These are phyloP conservation scores for Drosophila jambulina DNA, from an alignment of 1,140 invertebrate genomes.

Conservation along the genomic window DNA sequence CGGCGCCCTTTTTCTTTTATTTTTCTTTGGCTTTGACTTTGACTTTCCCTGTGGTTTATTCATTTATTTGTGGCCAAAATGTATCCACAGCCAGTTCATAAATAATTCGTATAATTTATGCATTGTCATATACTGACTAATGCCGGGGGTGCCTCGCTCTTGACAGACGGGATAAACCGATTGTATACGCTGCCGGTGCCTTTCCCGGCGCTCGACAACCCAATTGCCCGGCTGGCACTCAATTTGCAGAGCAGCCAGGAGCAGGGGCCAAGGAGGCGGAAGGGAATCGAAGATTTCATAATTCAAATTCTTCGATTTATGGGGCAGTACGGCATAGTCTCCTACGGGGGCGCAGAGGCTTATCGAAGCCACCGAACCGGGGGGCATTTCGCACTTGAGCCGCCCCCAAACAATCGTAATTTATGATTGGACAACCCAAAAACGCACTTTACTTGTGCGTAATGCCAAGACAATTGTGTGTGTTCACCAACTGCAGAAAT, in stretches of 20 bases:
- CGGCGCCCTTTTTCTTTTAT: slow-evolving; percentile 24
- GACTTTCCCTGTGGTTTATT: slow-evolving; percentile 20
- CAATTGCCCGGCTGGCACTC: slow-evolving; percentile 47
- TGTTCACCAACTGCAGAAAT: slow-evolving; percentile 33
- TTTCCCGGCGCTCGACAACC: slow-evolving; percentile 16
- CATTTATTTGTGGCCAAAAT: slow-evolving; percentile 52
- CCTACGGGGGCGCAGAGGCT: slow-evolving; percentile 1
- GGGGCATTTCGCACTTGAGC: slow-evolving; percentile 57
- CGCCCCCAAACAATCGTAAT: slow-evolving; percentile 52
- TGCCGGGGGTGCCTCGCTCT: slow-evolving; percentile 35
- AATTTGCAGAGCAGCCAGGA: slow-evolving; percentile 31
- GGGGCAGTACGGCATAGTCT: slow-evolving; percentile 14
- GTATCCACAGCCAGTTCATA: slow-evolving; percentile 43
- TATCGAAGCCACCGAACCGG: slow-evolving; percentile 24
- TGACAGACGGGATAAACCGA: slow-evolving; percentile 62
- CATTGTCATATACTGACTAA: slow-evolving; percentile 67
- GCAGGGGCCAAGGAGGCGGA: not conserved
- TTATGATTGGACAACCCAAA: slow-evolving; percentile 48
- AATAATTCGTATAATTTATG: slow-evolving; percentile 71
- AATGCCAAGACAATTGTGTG: slow-evolving; percentile 65
- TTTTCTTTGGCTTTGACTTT: slow-evolving; percentile 21
- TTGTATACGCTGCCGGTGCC: slow-evolving; percentile 31
- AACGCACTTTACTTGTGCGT: slow-evolving; percentile 46
- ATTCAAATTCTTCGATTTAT: slow-evolving; percentile 68
- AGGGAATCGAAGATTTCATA: slow-evolving; percentile 51